These are phyloP conservation scores for Leptocoma aspasia DNA, from an alignment of 2,113 vertebrate species.

Conservation along the genomic window DNA sequence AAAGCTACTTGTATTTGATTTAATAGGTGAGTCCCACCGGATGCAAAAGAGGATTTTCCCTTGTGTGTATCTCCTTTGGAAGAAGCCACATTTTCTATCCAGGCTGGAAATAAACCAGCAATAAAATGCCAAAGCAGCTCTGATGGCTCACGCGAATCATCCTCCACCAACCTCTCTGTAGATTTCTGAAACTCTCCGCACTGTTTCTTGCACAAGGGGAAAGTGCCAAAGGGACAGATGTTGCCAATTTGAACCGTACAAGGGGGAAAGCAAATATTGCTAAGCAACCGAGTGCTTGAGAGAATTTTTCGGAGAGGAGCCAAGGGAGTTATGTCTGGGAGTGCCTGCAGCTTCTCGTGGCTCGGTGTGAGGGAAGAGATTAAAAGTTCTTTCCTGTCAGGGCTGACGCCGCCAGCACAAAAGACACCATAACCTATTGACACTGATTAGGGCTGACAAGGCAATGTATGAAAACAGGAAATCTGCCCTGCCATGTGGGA, in stretches of 20 bases:
- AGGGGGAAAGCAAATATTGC: conserved; percentile 78
- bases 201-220: conserved; percentile 35
- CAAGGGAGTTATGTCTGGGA: conserved; percentile 78
- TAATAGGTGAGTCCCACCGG: conserved; percentile 34
- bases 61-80: neutral
- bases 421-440: conserved; percentile 54
- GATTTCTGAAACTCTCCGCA: conserved; percentile 1
- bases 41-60: neutral
- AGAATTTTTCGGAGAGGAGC: conserved; percentile 76
- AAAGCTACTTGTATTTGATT: conserved; percentile 11
- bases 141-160: rapidly evolving
- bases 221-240: conserved; percentile 74
- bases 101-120: conserved; percentile 4
- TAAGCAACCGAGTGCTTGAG: conserved; percentile 78
- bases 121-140: neutral
- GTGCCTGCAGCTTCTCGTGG: conserved; percentile 63
- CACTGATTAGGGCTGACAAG: conserved; percentile 67
- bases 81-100: neutral
- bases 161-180: neutral
- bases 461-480: conserved; percentile 67
- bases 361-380: conserved; percentile 66
- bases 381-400: conserved; percentile 71
- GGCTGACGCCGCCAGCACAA: conserved; percentile 43
- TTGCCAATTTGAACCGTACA: conserved; percentile 70
- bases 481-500: conserved; percentile 70